Evolutionary conservation across 1,140 invertebrate genomes (phyloP).

Genomic region (Bathynomus jamesi): DNA sequence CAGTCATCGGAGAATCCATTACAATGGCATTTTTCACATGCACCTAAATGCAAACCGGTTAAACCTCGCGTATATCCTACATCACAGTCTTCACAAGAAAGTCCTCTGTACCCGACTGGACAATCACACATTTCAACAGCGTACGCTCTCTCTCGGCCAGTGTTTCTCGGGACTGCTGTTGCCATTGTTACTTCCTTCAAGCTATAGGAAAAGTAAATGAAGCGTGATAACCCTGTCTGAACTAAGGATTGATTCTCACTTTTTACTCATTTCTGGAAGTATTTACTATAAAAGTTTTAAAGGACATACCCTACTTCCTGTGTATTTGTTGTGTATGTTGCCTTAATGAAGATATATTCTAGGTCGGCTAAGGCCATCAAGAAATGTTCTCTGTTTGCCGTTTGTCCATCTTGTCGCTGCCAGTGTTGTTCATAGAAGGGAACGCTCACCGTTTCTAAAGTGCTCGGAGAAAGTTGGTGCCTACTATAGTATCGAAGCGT

Average conservation of each 20-base stretch:
- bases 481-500: constrained; percentile 60
- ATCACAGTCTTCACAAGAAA: constrained; percentile 85
- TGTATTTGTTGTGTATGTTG: constrained; percentile 77
- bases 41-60: constrained; percentile 69
- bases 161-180: constrained; percentile 62
- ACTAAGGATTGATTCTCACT: no score
- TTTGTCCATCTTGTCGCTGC: constrained; percentile 71
- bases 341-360: constrained; percentile 79
- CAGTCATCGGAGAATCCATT: constrained; percentile 79
- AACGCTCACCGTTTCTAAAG: constrained; percentile 56
- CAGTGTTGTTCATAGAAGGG: constrained; percentile 70
- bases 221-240: no score
- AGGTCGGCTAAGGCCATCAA: constrained; percentile 87
- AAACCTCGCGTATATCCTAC: constrained; percentile 70
- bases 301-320: constrained; percentile 67
- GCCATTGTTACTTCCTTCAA: constrained; percentile 68
- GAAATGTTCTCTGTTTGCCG: constrained; percentile 73
- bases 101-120: constrained; percentile 61
- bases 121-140: constrained; percentile 74
- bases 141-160: constrained; percentile 58
- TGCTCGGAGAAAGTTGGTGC: constrained; percentile 52
- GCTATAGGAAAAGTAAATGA: no score
- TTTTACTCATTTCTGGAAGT: no score
- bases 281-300: no score
- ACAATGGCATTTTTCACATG: constrained; percentile 73